Percentiles rank a stretch among this genome's conserved stretches.
phyloP scores from a whole-genome alignment of 2,888 invertebrate genomes.

The Lepidocyrtoides sp. region DNA sequence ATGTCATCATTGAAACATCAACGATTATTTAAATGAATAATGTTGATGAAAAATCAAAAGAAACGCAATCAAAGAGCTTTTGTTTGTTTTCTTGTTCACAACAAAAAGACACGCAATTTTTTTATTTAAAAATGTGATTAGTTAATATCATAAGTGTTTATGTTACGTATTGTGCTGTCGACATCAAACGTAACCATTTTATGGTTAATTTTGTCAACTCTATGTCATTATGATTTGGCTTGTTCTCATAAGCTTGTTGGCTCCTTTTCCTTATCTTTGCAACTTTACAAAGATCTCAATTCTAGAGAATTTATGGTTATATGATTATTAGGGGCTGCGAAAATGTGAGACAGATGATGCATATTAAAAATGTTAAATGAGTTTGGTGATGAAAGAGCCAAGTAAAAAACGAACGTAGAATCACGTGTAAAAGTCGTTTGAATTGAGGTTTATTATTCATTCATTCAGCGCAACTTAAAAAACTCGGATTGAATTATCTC shows the following conservation, averaged over 20 bases:
- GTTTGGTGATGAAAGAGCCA: neutral
- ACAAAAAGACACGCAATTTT: slow-evolving; percentile 3
- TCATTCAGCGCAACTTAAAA: neutral
- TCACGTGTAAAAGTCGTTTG: slow-evolving; percentile 35
- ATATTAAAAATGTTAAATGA: slow-evolving; percentile 18
- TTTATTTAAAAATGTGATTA: slow-evolving; percentile 30
- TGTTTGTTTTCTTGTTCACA: neutral
- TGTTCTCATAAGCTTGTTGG: slow-evolving; percentile 19
- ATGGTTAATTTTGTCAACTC: slow-evolving; percentile 17
- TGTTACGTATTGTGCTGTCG: slow-evolving; percentile 15
- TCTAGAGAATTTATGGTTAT: slow-evolving; percentile 5
- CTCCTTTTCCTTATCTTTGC: slow-evolving; percentile 34
- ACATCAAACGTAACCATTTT: slow-evolving; percentile 38
- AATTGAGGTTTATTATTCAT: slow-evolving; percentile 40
- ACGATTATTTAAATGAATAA: neutral
- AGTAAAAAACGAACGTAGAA: neutral
- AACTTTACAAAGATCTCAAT: neutral
- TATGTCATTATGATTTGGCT: slow-evolving; percentile 6
- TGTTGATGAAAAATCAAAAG: neutral
- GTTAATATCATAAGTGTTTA: slow-evolving; percentile 16
- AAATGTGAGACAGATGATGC: neutral
- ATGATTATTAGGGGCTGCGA: too few relatives aligned
- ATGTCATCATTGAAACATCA: neutral
- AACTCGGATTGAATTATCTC: slow-evolving; percentile 9
- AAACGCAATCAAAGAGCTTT: neutral